A percentile compares a stretch with the other conserved stretches of the same genome.
These are phyloP conservation scores for Hemicordylus capensis DNA, from an alignment of 2,113 vertebrate species.

Conservation along the genomic window DNA sequence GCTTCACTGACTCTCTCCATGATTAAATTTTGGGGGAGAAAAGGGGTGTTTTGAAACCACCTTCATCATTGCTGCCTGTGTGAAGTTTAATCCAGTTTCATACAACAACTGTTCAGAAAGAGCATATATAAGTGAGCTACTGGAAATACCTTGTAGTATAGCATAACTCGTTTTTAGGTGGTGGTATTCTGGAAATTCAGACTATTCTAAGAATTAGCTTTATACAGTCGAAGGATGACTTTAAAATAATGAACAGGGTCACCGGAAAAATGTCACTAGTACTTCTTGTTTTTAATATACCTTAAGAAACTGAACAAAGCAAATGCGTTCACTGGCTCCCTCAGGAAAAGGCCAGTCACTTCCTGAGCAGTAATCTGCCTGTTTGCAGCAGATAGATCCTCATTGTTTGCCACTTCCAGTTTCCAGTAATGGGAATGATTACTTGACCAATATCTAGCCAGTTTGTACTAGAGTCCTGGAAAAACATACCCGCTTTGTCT, in stretches of 20 bases:
- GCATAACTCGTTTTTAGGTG: too few species aligned
- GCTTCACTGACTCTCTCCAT: background rate
- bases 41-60: background rate
- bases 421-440: conserved; percentile 80
- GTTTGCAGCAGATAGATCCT: conserved; percentile 72
- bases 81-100: background rate
- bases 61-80: background rate
- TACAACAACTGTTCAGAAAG: background rate
- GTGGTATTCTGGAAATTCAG: background rate
- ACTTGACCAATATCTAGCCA: conserved; percentile 67
- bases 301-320: conserved; percentile 79
- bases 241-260: conserved; percentile 60
- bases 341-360: conserved; percentile 83
- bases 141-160: background rate
- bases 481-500: conserved; percentile 29
- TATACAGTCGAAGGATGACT: conserved; percentile 33
- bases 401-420: conserved; percentile 77
- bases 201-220: conserved; percentile 7
- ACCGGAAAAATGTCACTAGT: conserved; percentile 63
- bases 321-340: conserved; percentile 63
- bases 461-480: conserved; percentile 37
- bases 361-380: conserved; percentile 79
- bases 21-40: background rate
- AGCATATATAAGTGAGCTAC: background rate
- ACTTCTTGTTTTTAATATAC: conserved; percentile 64